Conservation (phyloP, 2,113 vertebrate genomes). For the Uria lomvia region DNA sequence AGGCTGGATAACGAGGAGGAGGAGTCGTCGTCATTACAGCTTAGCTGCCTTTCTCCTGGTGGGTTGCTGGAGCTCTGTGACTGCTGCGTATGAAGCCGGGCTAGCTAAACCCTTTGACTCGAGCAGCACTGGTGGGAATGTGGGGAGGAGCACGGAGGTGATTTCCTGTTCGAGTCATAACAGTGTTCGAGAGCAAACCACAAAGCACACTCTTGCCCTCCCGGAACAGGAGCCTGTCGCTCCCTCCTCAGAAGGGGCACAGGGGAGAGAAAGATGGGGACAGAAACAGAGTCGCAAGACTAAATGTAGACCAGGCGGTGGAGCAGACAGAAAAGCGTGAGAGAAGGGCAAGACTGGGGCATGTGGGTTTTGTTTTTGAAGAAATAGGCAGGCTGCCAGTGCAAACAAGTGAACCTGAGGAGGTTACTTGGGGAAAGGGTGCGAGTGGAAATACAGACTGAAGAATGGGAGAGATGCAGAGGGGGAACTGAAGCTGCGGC, state of each 20-base stretch:
- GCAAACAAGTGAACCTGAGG: background rate
- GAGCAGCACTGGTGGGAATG: background rate
- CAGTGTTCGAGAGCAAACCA: background rate
- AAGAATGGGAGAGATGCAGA: background rate
- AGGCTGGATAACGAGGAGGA: background rate
- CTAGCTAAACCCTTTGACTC: background rate
- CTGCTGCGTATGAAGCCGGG: fast-evolving
- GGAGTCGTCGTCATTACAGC: background rate
- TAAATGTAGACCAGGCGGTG: background rate
- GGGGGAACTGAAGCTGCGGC: background rate
- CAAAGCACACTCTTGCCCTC: background rate
- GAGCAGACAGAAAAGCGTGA: background rate
- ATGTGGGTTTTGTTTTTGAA: background rate
- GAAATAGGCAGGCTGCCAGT: background rate
- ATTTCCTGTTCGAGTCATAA: constrained; percentile 36
- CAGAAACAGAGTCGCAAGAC: background rate
- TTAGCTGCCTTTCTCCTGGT: background rate
- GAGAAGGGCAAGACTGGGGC: background rate
- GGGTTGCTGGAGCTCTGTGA: background rate
- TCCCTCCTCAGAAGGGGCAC: background rate
- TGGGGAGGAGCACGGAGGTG: background rate
- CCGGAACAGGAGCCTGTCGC: background rate
- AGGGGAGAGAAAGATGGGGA: background rate
- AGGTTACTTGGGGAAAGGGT: background rate
- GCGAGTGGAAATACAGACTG: background rate